These are phyloP conservation scores for Chanos chanos DNA, from an alignment of 2,797 vertebrate genomes.

Conservation along the genomic window DNA sequence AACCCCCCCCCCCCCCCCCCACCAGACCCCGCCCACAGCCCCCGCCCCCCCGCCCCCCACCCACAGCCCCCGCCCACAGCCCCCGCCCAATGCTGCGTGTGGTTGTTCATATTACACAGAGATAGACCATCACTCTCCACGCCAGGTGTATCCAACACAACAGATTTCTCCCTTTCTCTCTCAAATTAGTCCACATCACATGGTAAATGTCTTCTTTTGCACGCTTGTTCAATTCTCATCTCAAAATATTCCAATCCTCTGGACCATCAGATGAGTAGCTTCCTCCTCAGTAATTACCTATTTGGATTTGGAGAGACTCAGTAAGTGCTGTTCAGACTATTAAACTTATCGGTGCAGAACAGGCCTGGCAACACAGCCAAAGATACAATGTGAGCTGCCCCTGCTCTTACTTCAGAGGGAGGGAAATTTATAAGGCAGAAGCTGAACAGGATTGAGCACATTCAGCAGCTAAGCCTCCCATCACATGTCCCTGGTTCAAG, in stretches of 20 bases:
- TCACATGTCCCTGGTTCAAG: conserved; percentile 1
- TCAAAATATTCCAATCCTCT: neutral
- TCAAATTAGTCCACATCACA: neutral
- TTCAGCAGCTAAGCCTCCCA: conserved; percentile 15
- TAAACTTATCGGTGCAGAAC: conserved; percentile 8
- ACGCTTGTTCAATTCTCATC: neutral
- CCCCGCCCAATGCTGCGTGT: too few species aligned
- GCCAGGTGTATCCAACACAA: too few species aligned
- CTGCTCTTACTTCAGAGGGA: neutral
- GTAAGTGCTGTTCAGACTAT: neutral
- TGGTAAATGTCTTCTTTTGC: neutral
- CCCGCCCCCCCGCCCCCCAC: too few species aligned
- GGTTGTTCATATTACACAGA: too few species aligned
- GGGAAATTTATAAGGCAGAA: neutral
- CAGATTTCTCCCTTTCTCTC: neutral
- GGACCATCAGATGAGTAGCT: neutral
- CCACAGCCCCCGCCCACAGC: too few species aligned
- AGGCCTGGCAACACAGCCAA: neutral
- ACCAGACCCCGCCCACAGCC: too few species aligned
- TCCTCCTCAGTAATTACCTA: conserved; percentile 15
- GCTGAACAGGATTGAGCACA: neutral
- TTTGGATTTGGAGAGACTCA: conserved; percentile 15
- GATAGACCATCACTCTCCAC: too few species aligned
- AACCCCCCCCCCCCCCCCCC: too few species aligned
- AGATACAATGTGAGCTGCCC: neutral